phyloP scores from a whole-genome alignment of 2,888 invertebrate species.

The Nematopogon swammerdamellus region DNA sequence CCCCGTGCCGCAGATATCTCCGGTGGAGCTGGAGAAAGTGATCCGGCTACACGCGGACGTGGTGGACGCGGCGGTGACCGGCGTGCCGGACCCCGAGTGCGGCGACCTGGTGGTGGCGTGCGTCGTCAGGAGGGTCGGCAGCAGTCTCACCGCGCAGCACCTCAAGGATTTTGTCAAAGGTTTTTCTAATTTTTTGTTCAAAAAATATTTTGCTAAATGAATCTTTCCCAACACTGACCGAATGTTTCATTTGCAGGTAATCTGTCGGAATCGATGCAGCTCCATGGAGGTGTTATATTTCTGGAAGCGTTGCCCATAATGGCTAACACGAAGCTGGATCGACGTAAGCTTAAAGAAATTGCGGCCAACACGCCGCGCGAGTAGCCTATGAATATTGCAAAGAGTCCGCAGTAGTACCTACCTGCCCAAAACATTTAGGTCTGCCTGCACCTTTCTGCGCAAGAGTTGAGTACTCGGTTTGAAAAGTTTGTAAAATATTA shows the following conservation, averaged over 20 bases:
- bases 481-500: too few species aligned
- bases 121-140: constrained; percentile 1
- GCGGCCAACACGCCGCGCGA: background rate
- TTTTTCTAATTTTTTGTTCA: too few species aligned
- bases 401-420: too few species aligned
- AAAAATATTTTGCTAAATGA: background rate
- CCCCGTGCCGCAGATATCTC: constrained; percentile 5
- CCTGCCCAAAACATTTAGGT: too few species aligned
- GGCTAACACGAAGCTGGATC: constrained; percentile 5
- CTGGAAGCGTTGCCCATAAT: constrained; percentile 8
- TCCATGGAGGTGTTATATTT: constrained; percentile 9
- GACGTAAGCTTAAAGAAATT: background rate
- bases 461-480: too few species aligned
- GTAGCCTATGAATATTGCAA: too few species aligned
- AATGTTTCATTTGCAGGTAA: constrained; percentile 5
- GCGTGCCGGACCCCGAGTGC: constrained; percentile 5
- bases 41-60: constrained; percentile 7
- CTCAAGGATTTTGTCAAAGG: constrained; percentile 13
- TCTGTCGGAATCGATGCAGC: constrained; percentile 8
- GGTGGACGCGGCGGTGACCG: constrained; percentile 6
- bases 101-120: constrained; percentile 7
- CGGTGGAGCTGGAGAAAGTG: constrained; percentile 7
- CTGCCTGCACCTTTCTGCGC: too few species aligned
- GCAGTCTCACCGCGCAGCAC: constrained; percentile 8
- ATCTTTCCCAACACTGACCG: too few species aligned